Base-by-base conservation (phyloP, 2,113 vertebrate species). In the Mesocricetus auratus region DNA sequence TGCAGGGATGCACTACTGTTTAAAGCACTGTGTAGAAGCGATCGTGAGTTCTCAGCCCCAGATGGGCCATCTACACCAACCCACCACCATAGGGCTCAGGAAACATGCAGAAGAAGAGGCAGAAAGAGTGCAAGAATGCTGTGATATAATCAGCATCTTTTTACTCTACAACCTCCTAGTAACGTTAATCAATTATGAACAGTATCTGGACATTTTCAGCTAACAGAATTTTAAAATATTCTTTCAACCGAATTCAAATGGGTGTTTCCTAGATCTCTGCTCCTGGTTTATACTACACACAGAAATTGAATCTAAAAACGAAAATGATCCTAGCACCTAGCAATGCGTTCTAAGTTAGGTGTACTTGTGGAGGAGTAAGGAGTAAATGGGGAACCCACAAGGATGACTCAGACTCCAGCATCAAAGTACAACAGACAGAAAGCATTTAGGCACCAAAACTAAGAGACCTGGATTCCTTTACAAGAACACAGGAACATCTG, bases 221-320 rank as follows among this genome's bases (percentile, higher is more conserved):
- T 83, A 78, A 91, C 90, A 86, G 68, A 74, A 90, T 42, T 88
- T 64, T 58, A 89, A 86, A 89, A 82, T 47, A 45, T 50, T 68
- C 68, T 94, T 93, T 82, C 88, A 88, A 68, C 17, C 0, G 24
- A 86, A 81, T 79, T 24, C 22, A 90, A 89, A 73, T 50, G 15
- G 50, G 39, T 94, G 22, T 66, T 88, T 50, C 77, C 94, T 77
- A 79, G 15, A 88, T 81, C 71, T 95, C 39, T 78, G 36, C 10
- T 75, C 53, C 8, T 69, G 2, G 58, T 93, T 93, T 95, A 42
- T 97, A 91, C 58, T 60, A 93, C 10, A 73, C 69, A 78, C 82
- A 89, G 93, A 90, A 90, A 39, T 47, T 58, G 83, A 58, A 62
- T 86, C 79, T 95, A 92, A 93, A 93, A 95, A 90, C 91, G 87